Base-by-base conservation (phyloP, 30 jellyfish, hydroid and myxozoan genomes). In the Cassiopea andromeda region DNA sequence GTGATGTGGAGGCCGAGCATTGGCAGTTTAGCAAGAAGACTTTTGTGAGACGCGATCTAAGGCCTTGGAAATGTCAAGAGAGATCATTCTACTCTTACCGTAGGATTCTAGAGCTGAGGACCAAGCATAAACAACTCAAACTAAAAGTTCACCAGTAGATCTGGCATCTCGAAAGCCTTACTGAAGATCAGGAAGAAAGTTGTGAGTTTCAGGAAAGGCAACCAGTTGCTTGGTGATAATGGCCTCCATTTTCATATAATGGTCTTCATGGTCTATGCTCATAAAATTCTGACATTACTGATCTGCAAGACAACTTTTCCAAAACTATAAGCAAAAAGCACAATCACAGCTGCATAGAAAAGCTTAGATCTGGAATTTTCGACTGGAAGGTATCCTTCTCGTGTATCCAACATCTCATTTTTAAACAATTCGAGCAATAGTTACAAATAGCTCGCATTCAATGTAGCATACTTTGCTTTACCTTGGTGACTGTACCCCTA, bases 31-130 rank as follows among this genome's bases (percentile, higher is more conserved):
- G 38, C 38, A 27, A 59, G 16, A 16, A 59, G 15, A 9, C 70
- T 69, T 7, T n/a, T 69, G 38, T 44, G 44, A 69, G 82, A 73
- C 17, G 58, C 82, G 59, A 73, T 27, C 82, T 13, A 73, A 73
- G 82, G 82, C 82, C n/a, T 73, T 73, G 82, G 47, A 73, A 16
- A 73, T 44, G 38, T 73, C 59, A 7, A 18, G 82, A 73, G 82
- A 73, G 58, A 46, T 73, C 59, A 45, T 58, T 73, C 82, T 73
- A n/a, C 82, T 73, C 61, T 27, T 58, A 5, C 17, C 61, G 38
- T 38, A 73, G 58, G 82, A 73, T 73, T 73, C 82, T 12, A 73
- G 59, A 45, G 82, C 82, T 13, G 46, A 38, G 82, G 59, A 73
- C 59, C 82, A 73, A 73, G 46, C 82, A 44, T 73, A 58, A 58